Evolutionary conservation across 2,797 vertebrate species (phyloP).

Genomic region (Lateolabrax maculatus): DNA sequence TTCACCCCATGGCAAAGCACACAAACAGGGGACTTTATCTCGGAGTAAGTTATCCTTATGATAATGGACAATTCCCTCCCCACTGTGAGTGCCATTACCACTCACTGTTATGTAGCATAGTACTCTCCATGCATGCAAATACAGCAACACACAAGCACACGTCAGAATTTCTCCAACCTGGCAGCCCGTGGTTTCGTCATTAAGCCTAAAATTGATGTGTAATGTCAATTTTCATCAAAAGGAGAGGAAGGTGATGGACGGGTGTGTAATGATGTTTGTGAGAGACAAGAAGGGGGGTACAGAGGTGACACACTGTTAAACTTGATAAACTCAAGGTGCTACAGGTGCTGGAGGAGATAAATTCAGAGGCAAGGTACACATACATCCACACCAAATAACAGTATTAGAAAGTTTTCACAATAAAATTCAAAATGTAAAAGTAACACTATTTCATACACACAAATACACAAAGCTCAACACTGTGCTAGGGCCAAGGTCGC

Average conservation of each 20-base stretch:
- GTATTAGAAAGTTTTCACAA: constrained; percentile 28
- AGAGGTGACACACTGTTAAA: constrained; percentile 15
- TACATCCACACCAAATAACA: constrained; percentile 1
- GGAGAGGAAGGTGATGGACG: constrained; percentile 39
- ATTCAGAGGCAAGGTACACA: neutral
- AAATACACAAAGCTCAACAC: constrained; percentile 41
- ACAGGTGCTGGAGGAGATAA: constrained; percentile 15
- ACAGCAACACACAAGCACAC: constrained; percentile 27
- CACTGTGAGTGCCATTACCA: constrained; percentile 63
- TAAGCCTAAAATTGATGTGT: constrained; percentile 42
- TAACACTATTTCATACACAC: constrained; percentile 23
- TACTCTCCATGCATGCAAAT: constrained; percentile 30
- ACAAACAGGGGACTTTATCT: constrained; percentile 38
- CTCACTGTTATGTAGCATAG: constrained; percentile 61
- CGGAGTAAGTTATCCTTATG: constrained; percentile 60
- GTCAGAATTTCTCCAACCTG: constrained; percentile 35
- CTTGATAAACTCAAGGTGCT: constrained; percentile 13
- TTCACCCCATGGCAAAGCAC: constrained; percentile 49
- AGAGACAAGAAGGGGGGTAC: constrained; percentile 17
- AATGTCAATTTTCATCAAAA: constrained; percentile 46
- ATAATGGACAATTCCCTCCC: constrained; percentile 70
- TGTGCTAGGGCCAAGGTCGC: constrained; percentile 14
- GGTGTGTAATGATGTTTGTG: constrained; percentile 36
- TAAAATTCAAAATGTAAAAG: constrained; percentile 27
- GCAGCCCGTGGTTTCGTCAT: constrained; percentile 67